phyloP scores from a whole-genome alignment of 2,113 vertebrate genomes.

The Actenoides hombroni region DNA sequence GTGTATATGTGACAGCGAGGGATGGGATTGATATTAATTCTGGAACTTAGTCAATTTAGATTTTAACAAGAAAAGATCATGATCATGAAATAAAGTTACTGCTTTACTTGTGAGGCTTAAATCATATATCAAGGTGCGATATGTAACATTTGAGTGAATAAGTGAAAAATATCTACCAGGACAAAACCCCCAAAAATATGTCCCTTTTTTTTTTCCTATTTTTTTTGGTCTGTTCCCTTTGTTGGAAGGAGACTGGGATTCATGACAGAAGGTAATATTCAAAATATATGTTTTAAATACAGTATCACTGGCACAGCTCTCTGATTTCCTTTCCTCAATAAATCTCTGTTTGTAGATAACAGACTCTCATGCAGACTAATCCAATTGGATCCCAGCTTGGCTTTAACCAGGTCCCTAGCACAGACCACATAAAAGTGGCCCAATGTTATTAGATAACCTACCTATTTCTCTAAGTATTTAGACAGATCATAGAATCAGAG shows the following conservation, averaged over 20 bases:
- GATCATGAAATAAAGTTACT: neutral
- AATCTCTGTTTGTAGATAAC: neutral
- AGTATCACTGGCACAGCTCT: neutral
- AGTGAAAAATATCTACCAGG: neutral
- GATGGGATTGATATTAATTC: neutral
- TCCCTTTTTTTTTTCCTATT: neutral
- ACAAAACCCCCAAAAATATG: neutral
- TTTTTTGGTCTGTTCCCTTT: neutral
- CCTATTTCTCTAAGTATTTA: neutral
- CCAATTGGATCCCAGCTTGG: neutral
- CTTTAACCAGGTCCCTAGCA: neutral
- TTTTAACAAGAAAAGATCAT: neutral
- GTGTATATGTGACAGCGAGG: neutral
- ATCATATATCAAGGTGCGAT: neutral
- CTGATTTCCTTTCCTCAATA: neutral
- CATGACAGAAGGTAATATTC: neutral
- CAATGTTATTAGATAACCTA: neutral
- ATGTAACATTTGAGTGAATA: neutral
- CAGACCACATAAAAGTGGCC: neutral
- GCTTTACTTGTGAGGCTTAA: neutral
- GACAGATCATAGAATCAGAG: neutral
- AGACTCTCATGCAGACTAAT: neutral
- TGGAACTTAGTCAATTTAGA: slow-evolving; percentile 2
- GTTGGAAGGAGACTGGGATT: neutral
- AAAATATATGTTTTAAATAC: neutral